phyloP scores from a whole-genome alignment of 1,140 invertebrate species.

The Aphaenogaster floridana region DNA sequence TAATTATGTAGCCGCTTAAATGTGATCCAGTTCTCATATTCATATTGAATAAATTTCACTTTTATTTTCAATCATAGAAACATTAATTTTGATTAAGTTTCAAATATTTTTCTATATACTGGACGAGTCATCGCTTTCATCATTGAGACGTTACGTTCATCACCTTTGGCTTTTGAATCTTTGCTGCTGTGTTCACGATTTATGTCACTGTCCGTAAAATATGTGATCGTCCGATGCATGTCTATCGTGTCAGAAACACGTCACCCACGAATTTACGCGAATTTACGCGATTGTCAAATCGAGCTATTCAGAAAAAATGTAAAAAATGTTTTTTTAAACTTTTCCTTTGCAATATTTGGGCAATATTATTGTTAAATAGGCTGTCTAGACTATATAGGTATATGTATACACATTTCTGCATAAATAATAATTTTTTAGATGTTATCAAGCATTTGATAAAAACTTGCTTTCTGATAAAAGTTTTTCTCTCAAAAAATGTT shows the following conservation, averaged over 20 bases:
- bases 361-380: background rate
- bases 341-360: background rate
- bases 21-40: background rate
- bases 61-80: background rate
- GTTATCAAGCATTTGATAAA: constrained; percentile 1
- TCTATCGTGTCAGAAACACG: constrained; percentile 46
- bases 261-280: constrained; percentile 23
- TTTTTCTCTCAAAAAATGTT: background rate
- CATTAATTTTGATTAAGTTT: background rate
- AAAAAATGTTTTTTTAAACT: constrained; percentile 13
- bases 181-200: constrained; percentile 10
- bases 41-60: background rate
- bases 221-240: constrained; percentile 21
- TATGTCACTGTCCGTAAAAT: constrained; percentile 47
- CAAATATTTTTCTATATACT: background rate
- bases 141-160: background rate
- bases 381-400: background rate
- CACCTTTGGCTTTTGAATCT: constrained; percentile 25
- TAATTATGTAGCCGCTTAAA: background rate
- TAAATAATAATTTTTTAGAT: constrained; percentile 23
- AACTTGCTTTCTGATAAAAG: background rate
- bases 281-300: constrained; percentile 43
- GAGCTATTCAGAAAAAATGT: constrained; percentile 22
- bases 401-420: background rate
- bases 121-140: background rate